A percentile compares a stretch with the other conserved stretches of the same genome.
Conservation (phyloP, 2,797 vertebrate genomes). For the Hypotaenidia philippensis region DNA sequence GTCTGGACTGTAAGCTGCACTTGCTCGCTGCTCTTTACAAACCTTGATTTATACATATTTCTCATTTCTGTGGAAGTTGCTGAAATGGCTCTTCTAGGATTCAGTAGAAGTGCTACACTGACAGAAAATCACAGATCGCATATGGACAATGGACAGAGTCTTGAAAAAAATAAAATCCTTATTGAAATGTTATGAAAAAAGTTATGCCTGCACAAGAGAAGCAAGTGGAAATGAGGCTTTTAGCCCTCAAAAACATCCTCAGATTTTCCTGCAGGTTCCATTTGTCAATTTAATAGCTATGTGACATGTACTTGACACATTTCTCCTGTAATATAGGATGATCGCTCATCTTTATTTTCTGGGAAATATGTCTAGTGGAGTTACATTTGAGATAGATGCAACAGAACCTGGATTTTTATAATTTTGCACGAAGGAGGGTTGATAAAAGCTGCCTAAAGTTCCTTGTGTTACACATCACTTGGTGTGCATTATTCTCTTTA, state of each 20-base stretch:
- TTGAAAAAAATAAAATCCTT: not conserved
- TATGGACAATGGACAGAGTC: not conserved
- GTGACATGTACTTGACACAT: not conserved
- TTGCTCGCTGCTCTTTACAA: not conserved
- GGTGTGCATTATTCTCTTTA: not conserved
- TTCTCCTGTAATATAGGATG: not conserved
- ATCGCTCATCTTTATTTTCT: not conserved
- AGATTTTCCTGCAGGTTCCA: not conserved
- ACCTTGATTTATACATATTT: not conserved
- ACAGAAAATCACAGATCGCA: not conserved
- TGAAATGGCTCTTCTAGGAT: not conserved
- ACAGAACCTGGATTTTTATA: not conserved
- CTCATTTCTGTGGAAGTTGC: not conserved
- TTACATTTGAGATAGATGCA: not conserved
- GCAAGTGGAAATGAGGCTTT: not conserved
- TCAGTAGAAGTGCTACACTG: not conserved
- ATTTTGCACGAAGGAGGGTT: not conserved
- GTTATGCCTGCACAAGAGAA: not conserved
- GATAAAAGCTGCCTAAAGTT: not conserved
- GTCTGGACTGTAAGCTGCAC: not conserved
- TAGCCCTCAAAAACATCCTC: not conserved
- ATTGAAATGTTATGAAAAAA: not conserved
- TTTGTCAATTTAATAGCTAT: conserved; percentile 43
- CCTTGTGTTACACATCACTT: not conserved
- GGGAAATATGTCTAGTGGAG: not conserved